Conservation (phyloP, 2,113 vertebrate species). For the Beaufortia kweichowensis region DNA sequence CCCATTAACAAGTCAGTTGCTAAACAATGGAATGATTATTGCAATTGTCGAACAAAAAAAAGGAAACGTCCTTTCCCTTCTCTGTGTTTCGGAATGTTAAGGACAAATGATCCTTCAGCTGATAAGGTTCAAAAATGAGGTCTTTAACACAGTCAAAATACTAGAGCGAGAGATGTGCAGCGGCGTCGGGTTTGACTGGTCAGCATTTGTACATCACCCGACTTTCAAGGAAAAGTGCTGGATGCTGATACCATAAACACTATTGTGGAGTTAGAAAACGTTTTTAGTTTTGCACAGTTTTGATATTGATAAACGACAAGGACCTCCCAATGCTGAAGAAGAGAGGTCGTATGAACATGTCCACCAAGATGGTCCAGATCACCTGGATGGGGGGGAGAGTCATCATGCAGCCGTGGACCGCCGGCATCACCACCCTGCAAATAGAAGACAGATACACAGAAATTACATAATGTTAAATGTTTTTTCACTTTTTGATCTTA, state of each 20-base stretch:
- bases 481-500: no score
- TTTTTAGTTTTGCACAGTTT: slow-evolving; percentile 55
- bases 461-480: not conserved
- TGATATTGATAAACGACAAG: slow-evolving; percentile 75
- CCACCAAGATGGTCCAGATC: slow-evolving; percentile 84
- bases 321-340: slow-evolving; percentile 79
- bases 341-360: slow-evolving; percentile 77
- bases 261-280: not conserved
- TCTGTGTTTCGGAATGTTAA: not conserved
- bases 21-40: slow-evolving; percentile 7
- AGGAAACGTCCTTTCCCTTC: slow-evolving; percentile 11
- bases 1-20: not conserved
- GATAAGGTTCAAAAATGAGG: not conserved
- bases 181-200: not conserved
- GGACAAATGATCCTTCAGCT: slow-evolving; percentile 11
- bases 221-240: no score
- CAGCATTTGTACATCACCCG: not conserved
- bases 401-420: slow-evolving; percentile 83
- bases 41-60: slow-evolving; percentile 15
- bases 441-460: slow-evolving; percentile 17
- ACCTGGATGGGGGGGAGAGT: slow-evolving; percentile 79
- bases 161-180: not conserved
- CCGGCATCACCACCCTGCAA: slow-evolving; percentile 87
- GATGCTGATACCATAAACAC: not conserved
- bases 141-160: not conserved